Percentiles rank a stretch among this genome's conserved stretches.
Evolutionary conservation across 2,888 invertebrate species (phyloP).

Genomic region (Rhingia campestris): DNA sequence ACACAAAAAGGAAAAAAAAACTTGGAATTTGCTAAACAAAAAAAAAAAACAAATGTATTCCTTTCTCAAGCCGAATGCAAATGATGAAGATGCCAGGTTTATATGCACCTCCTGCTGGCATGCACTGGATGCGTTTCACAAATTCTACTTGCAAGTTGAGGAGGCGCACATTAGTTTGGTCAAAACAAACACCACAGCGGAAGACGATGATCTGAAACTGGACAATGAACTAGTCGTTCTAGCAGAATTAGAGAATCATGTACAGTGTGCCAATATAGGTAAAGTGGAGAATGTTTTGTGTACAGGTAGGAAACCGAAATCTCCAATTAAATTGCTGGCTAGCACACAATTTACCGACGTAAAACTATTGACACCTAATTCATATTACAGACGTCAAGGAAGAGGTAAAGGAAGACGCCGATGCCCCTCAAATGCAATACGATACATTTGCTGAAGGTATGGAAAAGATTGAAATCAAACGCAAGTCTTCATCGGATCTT

Average conservation of each 20-base stretch:
- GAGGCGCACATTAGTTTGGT: constrained; percentile 75
- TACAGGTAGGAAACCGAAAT: constrained; percentile 75
- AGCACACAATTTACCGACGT: background rate
- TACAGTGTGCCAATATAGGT: constrained; percentile 28
- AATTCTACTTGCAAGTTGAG: constrained; percentile 77
- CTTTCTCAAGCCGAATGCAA: constrained; percentile 55
- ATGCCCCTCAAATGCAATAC: constrained; percentile 8
- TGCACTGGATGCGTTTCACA: constrained; percentile 77
- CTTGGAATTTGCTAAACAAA: background rate
- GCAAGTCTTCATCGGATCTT: background rate
- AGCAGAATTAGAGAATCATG: constrained; percentile 9
- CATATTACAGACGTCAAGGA: constrained; percentile 60
- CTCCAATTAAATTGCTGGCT: background rate
- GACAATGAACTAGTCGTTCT: constrained; percentile 20
- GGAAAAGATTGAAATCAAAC: background rate
- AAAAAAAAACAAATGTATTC: constrained; percentile 1
- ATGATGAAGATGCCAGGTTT: constrained; percentile 46
- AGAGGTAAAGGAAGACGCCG: constrained; percentile 61
- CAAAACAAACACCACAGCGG: constrained; percentile 44
- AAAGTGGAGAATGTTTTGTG: constrained; percentile 19
- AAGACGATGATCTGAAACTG: constrained; percentile 38
- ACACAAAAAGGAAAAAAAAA: constrained; percentile 9
- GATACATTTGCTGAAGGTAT: constrained; percentile 25
- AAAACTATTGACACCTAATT: background rate
- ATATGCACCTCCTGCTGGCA: constrained; percentile 78